A percentile compares a stretch with the other conserved stretches of the same genome.
Evolutionary conservation across 2,888 invertebrate species (phyloP).

Genomic region (Creontiades dilutus): DNA sequence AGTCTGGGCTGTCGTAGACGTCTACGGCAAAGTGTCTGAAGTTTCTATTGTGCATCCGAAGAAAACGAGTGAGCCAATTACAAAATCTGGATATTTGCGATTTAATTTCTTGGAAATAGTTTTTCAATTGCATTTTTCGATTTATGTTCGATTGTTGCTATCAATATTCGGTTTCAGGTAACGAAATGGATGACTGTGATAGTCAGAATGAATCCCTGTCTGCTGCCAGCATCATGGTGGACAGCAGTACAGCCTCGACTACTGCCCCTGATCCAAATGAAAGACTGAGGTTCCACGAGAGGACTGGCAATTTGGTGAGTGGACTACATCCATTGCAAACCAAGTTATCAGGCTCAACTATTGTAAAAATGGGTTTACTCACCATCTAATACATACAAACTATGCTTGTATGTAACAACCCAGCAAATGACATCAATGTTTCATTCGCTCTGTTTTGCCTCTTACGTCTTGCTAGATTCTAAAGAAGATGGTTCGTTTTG

Average conservation of each 20-base stretch:
- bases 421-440: no score
- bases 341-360: neutral
- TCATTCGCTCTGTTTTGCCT: no score
- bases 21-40: slow-evolving; percentile 84
- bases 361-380: no score
- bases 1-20: slow-evolving; percentile 88
- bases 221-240: slow-evolving; percentile 78
- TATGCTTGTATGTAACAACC: no score
- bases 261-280: slow-evolving; percentile 77
- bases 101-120: no score
- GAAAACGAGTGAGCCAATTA: slow-evolving; percentile 38
- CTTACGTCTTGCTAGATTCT: no score
- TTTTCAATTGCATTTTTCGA: no score
- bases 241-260: slow-evolving; percentile 76
- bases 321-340: neutral
- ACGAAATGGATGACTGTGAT: slow-evolving; percentile 64
- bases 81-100: neutral
- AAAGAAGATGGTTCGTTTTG: no score
- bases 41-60: slow-evolving; percentile 64
- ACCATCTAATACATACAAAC: no score
- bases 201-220: slow-evolving; percentile 75
- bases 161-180: slow-evolving; percentile 26
- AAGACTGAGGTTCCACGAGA: slow-evolving; percentile 74
- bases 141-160: neutral
- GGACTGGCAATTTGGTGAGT: slow-evolving; percentile 73